A percentile compares a stretch with the other conserved stretches of the same genome.
phyloP scores from a whole-genome alignment of 2,888 invertebrate species.

The Erynnis tages region DNA sequence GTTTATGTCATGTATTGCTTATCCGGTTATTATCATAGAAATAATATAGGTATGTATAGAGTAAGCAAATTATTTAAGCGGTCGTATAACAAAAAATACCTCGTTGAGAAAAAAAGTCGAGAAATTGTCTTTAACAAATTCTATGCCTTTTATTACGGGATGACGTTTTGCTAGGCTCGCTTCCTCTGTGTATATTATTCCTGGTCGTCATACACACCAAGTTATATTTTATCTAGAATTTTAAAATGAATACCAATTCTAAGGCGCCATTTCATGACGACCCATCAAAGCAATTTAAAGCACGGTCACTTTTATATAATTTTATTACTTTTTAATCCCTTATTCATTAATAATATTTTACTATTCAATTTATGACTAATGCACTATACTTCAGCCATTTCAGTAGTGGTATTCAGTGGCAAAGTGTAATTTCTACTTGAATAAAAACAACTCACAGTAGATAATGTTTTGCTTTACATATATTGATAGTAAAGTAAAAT shows the following conservation, averaged over 20 bases:
- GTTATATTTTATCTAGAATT: constrained; percentile 51
- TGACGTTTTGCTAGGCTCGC: not conserved
- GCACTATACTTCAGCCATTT: constrained; percentile 16
- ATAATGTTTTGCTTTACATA: not conserved
- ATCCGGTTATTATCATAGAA: too few species aligned
- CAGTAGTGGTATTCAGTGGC: too few species aligned
- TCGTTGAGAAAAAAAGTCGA: too few species aligned
- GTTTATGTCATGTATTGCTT: too few species aligned
- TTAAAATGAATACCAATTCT: constrained; percentile 43
- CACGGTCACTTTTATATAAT: constrained; percentile 21
- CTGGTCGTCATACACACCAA: constrained; percentile 48
- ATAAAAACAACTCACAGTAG: not conserved
- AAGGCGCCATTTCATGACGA: constrained; percentile 63
- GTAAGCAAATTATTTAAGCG: too few species aligned
- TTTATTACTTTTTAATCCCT: constrained; percentile 15
- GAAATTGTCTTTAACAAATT: too few species aligned
- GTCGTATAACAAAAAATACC: too few species aligned
- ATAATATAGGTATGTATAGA: too few species aligned
- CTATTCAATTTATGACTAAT: constrained; percentile 23
- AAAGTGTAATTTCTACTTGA: too few species aligned
- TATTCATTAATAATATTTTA: constrained; percentile 20
- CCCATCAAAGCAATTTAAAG: constrained; percentile 15
- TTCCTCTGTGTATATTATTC: constrained; percentile 30
- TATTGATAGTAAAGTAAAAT: not conserved
- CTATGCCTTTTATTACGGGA: too few species aligned